Conservation (phyloP, 2,113 vertebrate species). For the Pterocles burchelli region DNA sequence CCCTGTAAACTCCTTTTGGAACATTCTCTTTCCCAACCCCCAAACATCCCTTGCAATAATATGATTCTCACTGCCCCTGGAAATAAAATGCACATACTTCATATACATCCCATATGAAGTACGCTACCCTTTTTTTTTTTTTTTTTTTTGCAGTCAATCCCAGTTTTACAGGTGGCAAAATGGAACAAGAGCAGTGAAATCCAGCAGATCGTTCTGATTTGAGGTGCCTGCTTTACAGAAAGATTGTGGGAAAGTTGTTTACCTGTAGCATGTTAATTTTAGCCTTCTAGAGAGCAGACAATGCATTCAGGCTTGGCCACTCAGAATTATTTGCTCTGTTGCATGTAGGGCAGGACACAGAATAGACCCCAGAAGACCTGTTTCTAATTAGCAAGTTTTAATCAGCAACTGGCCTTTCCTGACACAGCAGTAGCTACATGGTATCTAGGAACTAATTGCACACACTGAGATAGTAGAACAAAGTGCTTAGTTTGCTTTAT, state of each 20-base stretch:
- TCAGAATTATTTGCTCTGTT: not conserved
- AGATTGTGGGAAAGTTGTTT: not conserved
- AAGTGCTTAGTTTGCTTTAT: not conserved
- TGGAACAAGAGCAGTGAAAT: not conserved
- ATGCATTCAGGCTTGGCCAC: not conserved
- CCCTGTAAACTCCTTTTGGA: not conserved
- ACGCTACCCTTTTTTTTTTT: not conserved
- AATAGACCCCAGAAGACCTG: not conserved
- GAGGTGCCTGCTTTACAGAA: not conserved
- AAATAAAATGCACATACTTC: not conserved
- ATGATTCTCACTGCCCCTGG: not conserved
- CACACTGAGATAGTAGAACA: not conserved
- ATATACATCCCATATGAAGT: not conserved
- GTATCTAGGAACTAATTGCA: not conserved
- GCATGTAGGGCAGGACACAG: not conserved
- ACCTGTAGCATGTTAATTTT: not conserved
- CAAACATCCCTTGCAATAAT: not conserved
- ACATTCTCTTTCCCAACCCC: not conserved
- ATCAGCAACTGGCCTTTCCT: not conserved
- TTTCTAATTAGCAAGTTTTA: not conserved
- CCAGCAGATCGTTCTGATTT: not conserved
- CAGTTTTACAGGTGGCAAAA: not conserved
- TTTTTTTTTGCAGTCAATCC: not conserved
- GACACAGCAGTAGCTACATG: accelerated
- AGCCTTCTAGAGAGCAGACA: not conserved